These are phyloP conservation scores for Myzus persicae DNA, from an alignment of 1,140 invertebrate genomes.

Conservation along the genomic window DNA sequence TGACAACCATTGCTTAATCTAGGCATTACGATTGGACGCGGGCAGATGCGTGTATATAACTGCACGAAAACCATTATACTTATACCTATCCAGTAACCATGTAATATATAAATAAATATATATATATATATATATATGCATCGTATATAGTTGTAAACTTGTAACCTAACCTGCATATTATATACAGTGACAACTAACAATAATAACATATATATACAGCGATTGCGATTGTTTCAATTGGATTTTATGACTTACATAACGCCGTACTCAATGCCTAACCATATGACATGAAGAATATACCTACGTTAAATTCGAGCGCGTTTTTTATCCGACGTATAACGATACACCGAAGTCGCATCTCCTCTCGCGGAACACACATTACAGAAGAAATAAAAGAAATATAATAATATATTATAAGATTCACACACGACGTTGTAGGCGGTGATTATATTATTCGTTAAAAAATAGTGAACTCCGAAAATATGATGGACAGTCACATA, in stretches of 20 bases:
- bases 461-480: too few relatives aligned
- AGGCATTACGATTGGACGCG: neutral
- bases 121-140: neutral
- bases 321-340: neutral
- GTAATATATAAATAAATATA: too few relatives aligned
- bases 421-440: neutral
- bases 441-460: neutral
- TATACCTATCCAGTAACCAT: too few relatives aligned
- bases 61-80: neutral
- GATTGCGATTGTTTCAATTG: neutral
- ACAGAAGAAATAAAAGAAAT: neutral
- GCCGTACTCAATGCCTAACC: neutral
- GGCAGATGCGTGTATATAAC: neutral
- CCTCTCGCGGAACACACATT: neutral
- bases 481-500: too few relatives aligned
- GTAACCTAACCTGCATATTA: neutral
- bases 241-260: slow-evolving; percentile 9
- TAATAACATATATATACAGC: neutral
- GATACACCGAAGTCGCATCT: neutral
- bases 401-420: neutral
- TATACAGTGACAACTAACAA: neutral
- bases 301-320: neutral
- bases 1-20: slow-evolving; percentile 12
- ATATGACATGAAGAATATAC: neutral
- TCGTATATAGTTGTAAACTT: neutral